phyloP scores from a whole-genome alignment of 2,797 vertebrate genomes.

The Cryptoblepharus egeriae region DNA sequence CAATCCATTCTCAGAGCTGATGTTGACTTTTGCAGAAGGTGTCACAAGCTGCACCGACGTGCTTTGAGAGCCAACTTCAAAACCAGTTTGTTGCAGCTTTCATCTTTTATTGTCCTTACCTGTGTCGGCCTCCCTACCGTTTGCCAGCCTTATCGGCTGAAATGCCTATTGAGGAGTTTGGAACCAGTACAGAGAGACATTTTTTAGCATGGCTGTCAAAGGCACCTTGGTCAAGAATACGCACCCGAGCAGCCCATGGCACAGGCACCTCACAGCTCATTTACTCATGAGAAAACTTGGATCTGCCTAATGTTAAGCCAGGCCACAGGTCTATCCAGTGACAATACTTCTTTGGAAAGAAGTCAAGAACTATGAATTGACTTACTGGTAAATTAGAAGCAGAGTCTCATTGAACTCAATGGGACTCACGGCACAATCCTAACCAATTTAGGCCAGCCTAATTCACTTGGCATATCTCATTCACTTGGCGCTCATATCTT shows the following conservation, averaged over 20 bases:
- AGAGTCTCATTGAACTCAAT: too few species aligned
- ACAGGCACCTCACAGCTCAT: too few species aligned
- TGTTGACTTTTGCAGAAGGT: slow-evolving; percentile 66
- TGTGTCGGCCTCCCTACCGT: slow-evolving; percentile 59
- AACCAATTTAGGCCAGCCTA: too few species aligned
- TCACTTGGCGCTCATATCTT: too few species aligned
- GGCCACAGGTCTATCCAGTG: not conserved
- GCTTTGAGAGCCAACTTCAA: slow-evolving; percentile 69
- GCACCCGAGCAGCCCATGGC: not conserved
- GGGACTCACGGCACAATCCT: too few species aligned
- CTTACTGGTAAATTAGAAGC: too few species aligned
- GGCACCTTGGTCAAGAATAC: not conserved
- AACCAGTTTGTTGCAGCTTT: too few species aligned
- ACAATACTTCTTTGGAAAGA: not conserved
- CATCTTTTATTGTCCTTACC: slow-evolving; percentile 65
- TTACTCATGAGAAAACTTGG: not conserved
- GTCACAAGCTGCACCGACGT: slow-evolving; percentile 64
- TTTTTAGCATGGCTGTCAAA: slow-evolving; percentile 1
- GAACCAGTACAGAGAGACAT: slow-evolving; percentile 32
- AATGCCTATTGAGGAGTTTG: slow-evolving; percentile 61
- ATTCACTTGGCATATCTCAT: too few species aligned
- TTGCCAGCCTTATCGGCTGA: slow-evolving; percentile 60
- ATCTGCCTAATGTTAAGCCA: not conserved
- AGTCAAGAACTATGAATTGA: too few species aligned
- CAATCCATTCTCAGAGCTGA: slow-evolving; percentile 40